Percentiles rank a stretch among this genome's conserved stretches.
These are phyloP conservation scores for Xanthia togata DNA, from an alignment of 2,888 invertebrate species.

Conservation along the genomic window DNA sequence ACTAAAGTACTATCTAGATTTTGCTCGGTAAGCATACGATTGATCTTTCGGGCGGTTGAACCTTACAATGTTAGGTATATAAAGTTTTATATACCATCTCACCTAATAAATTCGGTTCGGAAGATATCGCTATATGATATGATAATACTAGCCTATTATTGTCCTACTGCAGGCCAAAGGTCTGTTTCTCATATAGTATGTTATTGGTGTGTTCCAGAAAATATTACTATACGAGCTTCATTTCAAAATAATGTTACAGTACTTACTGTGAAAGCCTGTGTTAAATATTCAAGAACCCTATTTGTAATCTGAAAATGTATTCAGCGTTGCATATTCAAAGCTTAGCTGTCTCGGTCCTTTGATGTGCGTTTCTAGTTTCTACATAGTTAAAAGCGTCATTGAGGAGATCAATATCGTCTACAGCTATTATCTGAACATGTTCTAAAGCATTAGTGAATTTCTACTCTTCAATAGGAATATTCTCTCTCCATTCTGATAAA, in stretches of 20 bases:
- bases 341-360: conserved; percentile 12
- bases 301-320: conserved; percentile 43
- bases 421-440: background rate
- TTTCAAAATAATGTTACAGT: conserved; percentile 5
- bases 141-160: background rate
- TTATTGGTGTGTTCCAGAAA: conserved; percentile 7
- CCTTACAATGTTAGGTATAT: background rate
- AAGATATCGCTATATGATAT: background rate
- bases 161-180: background rate
- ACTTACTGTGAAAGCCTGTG: conserved; percentile 14
- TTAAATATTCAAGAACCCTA: conserved; percentile 36
- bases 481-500: conserved; percentile 13
- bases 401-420: background rate
- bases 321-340: conserved; percentile 45
- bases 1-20: conserved; percentile 8
- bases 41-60: conserved; percentile 9
- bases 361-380: conserved; percentile 27
- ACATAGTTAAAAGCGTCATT: conserved; percentile 13
- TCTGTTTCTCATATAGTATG: background rate
- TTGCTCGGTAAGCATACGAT: conserved; percentile 1
- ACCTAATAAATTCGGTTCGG: background rate
- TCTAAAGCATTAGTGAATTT: background rate
- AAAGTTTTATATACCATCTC: conserved; percentile 5
- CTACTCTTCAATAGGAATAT: background rate
- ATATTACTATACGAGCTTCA: background rate